Conservation (phyloP, 1,140 invertebrate genomes). For the Lepidurus couesii region DNA sequence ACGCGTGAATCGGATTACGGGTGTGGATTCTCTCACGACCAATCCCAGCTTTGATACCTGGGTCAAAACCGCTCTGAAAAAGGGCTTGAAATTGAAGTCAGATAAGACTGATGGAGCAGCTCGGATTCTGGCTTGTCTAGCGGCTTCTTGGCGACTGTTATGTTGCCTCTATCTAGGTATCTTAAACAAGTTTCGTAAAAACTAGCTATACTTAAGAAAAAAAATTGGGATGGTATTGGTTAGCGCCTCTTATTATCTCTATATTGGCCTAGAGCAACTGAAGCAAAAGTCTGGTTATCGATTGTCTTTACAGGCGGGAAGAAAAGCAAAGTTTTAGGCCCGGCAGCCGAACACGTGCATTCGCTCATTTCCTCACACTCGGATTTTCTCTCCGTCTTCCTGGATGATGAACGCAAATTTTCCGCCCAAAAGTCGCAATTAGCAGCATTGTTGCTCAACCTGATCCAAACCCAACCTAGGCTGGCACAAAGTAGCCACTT, state of each 20-base stretch:
- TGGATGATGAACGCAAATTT: constrained; percentile 28
- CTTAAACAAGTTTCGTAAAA: neutral
- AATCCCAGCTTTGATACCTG: constrained; percentile 9
- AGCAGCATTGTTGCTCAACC: neutral
- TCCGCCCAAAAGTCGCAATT: constrained; percentile 28
- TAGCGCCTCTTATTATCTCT: neutral
- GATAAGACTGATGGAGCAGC: neutral
- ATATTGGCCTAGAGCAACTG: neutral
- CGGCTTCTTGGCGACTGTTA: neutral
- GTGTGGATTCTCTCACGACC: neutral
- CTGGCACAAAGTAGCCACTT: constrained; percentile 31
- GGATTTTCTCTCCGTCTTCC: constrained; percentile 29
- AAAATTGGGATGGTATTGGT: too few relatives aligned
- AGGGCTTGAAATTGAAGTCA: neutral
- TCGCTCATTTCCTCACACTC: constrained; percentile 29
- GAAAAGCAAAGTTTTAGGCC: neutral
- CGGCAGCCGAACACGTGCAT: constrained; percentile 25
- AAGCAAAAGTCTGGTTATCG: neutral
- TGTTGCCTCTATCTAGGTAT: neutral
- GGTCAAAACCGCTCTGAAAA: constrained; percentile 9
- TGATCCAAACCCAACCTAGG: constrained; percentile 22
- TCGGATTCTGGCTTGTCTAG: neutral
- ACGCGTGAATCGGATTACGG: neutral
- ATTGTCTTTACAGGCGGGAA: neutral
- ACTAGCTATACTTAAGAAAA: too few relatives aligned